Evolutionary conservation across 2,113 vertebrate genomes (phyloP).

Genomic region (Xenopus tropicalis): UCB_Xtro_10.0 CM004450.2:127399501-127400000

Average conservation of each 20-base stretch:
- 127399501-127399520: too few species aligned
- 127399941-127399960: too few species aligned
- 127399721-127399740: slow-evolving; percentile 18
- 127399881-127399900: too few species aligned
- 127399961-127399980: too few species aligned
- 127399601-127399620: slow-evolving; percentile 23
- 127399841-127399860: not conserved
- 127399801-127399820: not conserved
- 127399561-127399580: not conserved
- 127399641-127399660: slow-evolving; percentile 28
- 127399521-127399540: too few species aligned
- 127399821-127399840: slow-evolving; percentile 9
- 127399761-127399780: slow-evolving; percentile 30
- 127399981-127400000: too few species aligned
- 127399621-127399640: slow-evolving; percentile 31
- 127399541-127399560: not conserved
- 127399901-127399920: too few species aligned
- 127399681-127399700: slow-evolving; percentile 22
- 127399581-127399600: not conserved
- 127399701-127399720: slow-evolving; percentile 29
- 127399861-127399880: too few species aligned
- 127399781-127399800: slow-evolving; percentile 10
- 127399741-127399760: slow-evolving; percentile 17
- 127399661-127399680: slow-evolving; percentile 41
- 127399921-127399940: too few species aligned